Conservation (phyloP, 2,113 vertebrate species). For the Grammatotria lemairii region DNA sequence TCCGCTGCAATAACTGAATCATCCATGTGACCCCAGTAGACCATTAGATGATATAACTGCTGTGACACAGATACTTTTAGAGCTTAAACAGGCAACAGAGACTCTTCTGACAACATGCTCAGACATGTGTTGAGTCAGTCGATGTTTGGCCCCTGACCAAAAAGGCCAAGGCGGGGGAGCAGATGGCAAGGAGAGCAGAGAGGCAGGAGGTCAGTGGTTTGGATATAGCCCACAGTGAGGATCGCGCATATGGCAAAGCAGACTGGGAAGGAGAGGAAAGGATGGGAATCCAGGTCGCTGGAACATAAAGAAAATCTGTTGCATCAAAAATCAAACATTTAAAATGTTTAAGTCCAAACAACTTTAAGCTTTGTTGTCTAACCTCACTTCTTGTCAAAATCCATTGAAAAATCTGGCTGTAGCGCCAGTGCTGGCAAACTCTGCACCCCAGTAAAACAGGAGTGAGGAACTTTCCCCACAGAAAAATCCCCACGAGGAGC, state of each 20-base stretch:
- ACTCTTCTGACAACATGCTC: slow-evolving; percentile 2
- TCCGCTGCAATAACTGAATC: background rate
- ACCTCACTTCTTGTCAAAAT: background rate
- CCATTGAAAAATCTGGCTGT: background rate
- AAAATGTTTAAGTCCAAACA: background rate
- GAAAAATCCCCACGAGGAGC: background rate
- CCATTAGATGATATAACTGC: background rate
- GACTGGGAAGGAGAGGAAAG: background rate
- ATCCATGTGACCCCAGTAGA: background rate
- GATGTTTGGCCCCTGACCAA: slow-evolving; percentile 37
- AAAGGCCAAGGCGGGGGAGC: slow-evolving; percentile 22
- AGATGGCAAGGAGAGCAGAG: slow-evolving; percentile 46
- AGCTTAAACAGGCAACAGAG: background rate
- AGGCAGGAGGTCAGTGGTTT: slow-evolving; percentile 42
- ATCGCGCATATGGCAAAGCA: slow-evolving; percentile 44
- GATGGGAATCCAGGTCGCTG: background rate
- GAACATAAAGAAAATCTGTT: background rate
- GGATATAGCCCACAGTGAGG: slow-evolving; percentile 8
- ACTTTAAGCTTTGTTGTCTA: background rate
- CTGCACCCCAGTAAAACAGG: background rate
- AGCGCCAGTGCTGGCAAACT: background rate
- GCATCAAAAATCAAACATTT: background rate
- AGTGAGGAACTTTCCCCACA: slow-evolving; percentile 3
- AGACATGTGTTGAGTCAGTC: slow-evolving; percentile 39
- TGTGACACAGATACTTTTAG: background rate